Percentiles rank a stretch among this genome's conserved stretches.
Conservation (phyloP, 2,113 vertebrate genomes). For the Heterotis niloticus region DNA sequence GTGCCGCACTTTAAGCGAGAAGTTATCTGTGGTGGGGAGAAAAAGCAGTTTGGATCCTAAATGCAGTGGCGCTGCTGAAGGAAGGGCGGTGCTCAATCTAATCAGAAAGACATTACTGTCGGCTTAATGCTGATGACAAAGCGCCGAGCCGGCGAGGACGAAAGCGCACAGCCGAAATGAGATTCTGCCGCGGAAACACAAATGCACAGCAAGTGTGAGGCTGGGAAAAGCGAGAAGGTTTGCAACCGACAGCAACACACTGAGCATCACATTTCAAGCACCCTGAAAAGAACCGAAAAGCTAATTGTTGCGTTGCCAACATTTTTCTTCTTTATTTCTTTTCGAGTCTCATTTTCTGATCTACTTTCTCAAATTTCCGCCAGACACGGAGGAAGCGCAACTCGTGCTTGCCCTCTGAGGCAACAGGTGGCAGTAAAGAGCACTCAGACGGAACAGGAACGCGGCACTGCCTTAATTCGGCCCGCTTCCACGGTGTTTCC, state of each 20-base stretch:
- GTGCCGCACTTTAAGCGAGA: not conserved
- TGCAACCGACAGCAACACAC: not conserved
- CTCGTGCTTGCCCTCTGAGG: no score
- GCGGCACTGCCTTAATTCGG: no score
- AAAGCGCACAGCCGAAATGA: not conserved
- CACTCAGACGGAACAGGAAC: no score
- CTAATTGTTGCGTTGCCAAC: no score
- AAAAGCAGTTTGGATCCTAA: not conserved
- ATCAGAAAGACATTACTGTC: slow-evolving; percentile 26
- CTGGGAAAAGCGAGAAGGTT: not conserved
- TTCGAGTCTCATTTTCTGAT: no score
- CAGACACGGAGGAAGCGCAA: no score
- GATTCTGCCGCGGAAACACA: not conserved
- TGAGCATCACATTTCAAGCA: not conserved
- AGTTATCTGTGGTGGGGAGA: not conserved
- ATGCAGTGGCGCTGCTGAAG: not conserved
- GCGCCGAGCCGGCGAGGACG: not conserved
- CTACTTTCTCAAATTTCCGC: no score
- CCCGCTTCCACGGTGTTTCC: no score
- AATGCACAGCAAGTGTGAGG: not conserved
- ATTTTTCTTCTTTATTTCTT: no score
- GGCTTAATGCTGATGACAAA: slow-evolving; percentile 16
- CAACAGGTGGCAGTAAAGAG: no score
- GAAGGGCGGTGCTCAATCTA: not conserved
- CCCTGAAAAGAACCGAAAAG: no score